Percentiles rank a stretch among this genome's conserved stretches.
phyloP scores from a whole-genome alignment of 2,113 vertebrate species.

The Vulpes vulpes region DNA sequence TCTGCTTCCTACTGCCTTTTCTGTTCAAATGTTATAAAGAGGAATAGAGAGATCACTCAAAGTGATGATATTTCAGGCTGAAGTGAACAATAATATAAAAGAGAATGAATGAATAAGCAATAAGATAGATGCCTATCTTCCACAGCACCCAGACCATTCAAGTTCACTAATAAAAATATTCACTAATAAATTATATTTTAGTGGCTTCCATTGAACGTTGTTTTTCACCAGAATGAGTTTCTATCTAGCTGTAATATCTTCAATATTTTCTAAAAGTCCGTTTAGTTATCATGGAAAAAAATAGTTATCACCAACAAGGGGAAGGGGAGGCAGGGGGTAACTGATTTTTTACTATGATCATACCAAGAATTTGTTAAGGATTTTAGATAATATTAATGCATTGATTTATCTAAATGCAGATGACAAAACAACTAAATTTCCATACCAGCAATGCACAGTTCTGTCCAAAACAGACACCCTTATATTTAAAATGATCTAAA shows the following conservation, averaged over 20 bases:
- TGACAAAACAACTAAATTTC: background rate
- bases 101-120: background rate
- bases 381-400: background rate
- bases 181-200: constrained; percentile 45
- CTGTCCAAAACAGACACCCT: background rate
- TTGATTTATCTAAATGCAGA: background rate
- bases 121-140: background rate
- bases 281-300: background rate
- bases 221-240: background rate
- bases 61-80: background rate
- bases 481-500: background rate
- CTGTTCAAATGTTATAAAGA: background rate
- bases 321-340: rapidly evolving
- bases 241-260: background rate
- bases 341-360: background rate
- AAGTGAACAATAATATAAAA: background rate
- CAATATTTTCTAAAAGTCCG: background rate
- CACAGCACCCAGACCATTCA: background rate
- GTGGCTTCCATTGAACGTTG: background rate
- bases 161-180: background rate
- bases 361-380: background rate
- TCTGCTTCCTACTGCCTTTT: background rate
- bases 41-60: background rate
- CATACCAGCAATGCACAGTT: background rate
- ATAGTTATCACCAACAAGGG: background rate